Base-by-base conservation (phyloP, 2,113 vertebrate species). In the Peromyscus leucopus region DNA sequence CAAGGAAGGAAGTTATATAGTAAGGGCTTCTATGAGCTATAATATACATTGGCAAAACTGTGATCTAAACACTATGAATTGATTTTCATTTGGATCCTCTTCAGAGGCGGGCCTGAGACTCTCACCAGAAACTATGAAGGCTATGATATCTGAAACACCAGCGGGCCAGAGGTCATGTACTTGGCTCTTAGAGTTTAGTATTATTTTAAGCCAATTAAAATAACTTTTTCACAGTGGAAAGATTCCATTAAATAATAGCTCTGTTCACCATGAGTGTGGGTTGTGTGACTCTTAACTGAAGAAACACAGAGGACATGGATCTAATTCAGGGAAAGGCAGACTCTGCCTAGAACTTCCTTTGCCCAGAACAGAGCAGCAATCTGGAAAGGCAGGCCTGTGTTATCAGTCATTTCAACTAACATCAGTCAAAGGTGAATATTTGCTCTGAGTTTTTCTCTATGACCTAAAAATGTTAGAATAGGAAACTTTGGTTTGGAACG, bases 131-230 rank as follows among this genome's bases (percentile, higher is more conserved):
- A 98, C 42, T 93, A 97, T 97, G 97, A 96, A 95, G 92, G 87
- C 86, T 90, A 96, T 97, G 97, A 97, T 97, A 97, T 96, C 93
- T 93, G 65, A 98, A 97, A 97, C 95, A 96, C 94, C 89, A 97
- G 87, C n/a, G 39, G 91, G 93, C 93, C 91, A 93, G 78, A 97
- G 98, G 95, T 97, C 90, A 0, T 2, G 91, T 96, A 91, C 96
- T 98, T 97, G 96, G 96, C 96, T 98, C 96, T 96, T 95, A 94
- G 75, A 63, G 74, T 96, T 97, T 95, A 82, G 71, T 92, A 96
- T 96, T 96, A 91, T 96, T 98, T 97, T 95, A 97, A 97, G 97
- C 96, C 97, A 98, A 96, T 98, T 98, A 97, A 98, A 98, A 98
- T 97, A 97, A 97, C 65, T 65, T 97, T 98, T 97, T 90, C 89